Evolutionary conservation across 2,797 vertebrate genomes (phyloP), one percentile per base, ranked within the genome.

Genomic region (Acanthiza pusilla): DNA sequence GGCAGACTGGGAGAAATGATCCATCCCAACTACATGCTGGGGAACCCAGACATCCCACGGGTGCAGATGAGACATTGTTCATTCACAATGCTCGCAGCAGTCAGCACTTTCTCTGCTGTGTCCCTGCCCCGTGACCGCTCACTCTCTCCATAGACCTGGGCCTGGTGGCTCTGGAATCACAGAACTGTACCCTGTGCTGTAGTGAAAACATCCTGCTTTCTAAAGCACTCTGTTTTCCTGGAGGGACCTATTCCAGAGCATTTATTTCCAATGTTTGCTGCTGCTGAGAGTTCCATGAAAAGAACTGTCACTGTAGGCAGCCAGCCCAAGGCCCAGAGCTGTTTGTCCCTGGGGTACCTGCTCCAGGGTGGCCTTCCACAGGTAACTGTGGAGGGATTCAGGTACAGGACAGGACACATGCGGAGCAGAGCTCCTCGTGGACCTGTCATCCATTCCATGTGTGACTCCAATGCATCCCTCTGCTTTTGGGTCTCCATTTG

Each of bases 201-300:
- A 47, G 21, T 54, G 51, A 91, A 92, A 91, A 91, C 43, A 92
- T 66, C n/a, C 26, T 88, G 54, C 67, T 84, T 87, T 82, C 81
- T 80, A 48, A 17, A 36, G 21, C 21, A 32, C 75, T 83, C 43
- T 30, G 91, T 84, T 91, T 76, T 78, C 76, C 75, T 29, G 68
- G 34, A 95, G 55, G 73, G 75, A 34, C 45, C 22, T 78, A 88
- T 93, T n/a, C 87, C 92, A 62, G 68, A 79, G 90, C 15, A 16
- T 81, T 81, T 57, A 20, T 93, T 94, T 88, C 89, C 83, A 93
- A 61, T 22, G 83, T 89, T 95, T 88, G 60, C 62, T 47, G 57
- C 8, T 75, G 83, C 30, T 90, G 77, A 93, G 85, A 85, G 82
- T 34, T 62, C 70, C 67, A 65, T 16, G 47, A 10, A 58, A 70